Base-by-base conservation (phyloP, 2,888 invertebrate genomes). In the Mycalesis mineus region DNA sequence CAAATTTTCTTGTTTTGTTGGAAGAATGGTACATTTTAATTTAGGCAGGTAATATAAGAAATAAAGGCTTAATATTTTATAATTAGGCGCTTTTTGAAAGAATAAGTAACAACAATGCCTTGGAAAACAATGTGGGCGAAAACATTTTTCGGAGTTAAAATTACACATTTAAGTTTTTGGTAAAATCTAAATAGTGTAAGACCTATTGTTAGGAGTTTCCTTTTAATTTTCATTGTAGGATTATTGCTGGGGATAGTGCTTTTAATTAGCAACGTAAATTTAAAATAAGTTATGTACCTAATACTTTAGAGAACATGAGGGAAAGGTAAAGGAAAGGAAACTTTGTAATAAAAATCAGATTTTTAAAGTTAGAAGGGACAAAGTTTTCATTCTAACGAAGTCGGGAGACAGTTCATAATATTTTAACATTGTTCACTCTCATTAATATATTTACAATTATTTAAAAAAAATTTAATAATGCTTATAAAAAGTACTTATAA, bases 141-240 rank as follows among this genome's bases (percentile, higher is more conserved):
- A 50, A 51, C 42, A 42, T 22, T 36, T 55, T 58, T 59, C 14
- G 44, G 61, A 48, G 29, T 44, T 31, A 61, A 58, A 61, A 61
- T 55, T 51, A 22, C 48, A 31, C 44, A 42, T 47, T 39, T 37
- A 61, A 53, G 55, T 56, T 29, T 42, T 42, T 41, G 29, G 44
- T 37, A 51, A 37, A 28, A 39, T 49, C 17, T 47, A 49, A 37
- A 48, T 42, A 48, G 41, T 31, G 22, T 29, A 41, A 17, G 15
- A 17, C 41, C 41, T 39, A 60, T 60, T 60, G 60, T 60, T 42
- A 37, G 31, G 28, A 48, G 37, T 51, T 60, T 60, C 41, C n/a
- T 36, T 54, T 47, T 40, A 40, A 51, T 41, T 51, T 41, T 41
- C 29, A 15, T 7, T 49, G 22, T 17, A 8, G 37, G 7, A 3